phyloP scores from a whole-genome alignment of 2,113 vertebrate genomes.

The Xerus inauris region DNA sequence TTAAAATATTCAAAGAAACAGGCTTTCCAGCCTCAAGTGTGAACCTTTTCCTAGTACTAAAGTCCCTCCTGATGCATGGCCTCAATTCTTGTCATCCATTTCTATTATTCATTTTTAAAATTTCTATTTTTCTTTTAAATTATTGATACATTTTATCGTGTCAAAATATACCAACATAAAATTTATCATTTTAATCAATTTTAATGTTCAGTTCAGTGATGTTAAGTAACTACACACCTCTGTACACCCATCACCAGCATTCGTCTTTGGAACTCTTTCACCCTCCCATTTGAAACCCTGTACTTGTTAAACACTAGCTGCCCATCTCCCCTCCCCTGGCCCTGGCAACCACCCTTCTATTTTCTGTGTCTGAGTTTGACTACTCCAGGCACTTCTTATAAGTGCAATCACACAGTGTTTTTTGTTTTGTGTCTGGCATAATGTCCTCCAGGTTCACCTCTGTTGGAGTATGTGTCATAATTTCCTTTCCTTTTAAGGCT shows the following conservation, averaged over 20 bases:
- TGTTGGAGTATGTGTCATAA: not conserved
- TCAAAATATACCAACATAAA: not conserved
- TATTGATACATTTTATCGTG: not conserved
- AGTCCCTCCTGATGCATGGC: not conserved
- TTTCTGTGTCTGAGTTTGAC: not conserved
- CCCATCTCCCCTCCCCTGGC: too few species aligned
- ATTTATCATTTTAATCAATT: not conserved
- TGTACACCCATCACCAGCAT: not conserved
- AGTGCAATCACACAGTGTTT: not conserved
- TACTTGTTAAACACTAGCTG: not conserved
- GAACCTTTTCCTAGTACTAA: not conserved
- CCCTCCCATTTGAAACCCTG: not conserved
- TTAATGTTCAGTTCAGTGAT: not conserved
- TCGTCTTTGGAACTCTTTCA: not conserved
- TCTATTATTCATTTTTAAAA: not conserved
- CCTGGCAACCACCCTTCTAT: not conserved
- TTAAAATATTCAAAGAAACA: not conserved
- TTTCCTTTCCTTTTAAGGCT: not conserved
- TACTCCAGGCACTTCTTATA: not conserved
- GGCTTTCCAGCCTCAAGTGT: rapidly evolving
- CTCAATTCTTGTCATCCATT: not conserved
- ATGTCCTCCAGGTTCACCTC: not conserved
- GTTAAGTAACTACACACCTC: not conserved
- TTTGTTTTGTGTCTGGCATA: not conserved
- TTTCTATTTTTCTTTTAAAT: conserved; percentile 17